Percentiles rank a stretch among this genome's conserved stretches.
Conservation (phyloP, 2,888 invertebrate species). For the Drosophila lutescens region DNA sequence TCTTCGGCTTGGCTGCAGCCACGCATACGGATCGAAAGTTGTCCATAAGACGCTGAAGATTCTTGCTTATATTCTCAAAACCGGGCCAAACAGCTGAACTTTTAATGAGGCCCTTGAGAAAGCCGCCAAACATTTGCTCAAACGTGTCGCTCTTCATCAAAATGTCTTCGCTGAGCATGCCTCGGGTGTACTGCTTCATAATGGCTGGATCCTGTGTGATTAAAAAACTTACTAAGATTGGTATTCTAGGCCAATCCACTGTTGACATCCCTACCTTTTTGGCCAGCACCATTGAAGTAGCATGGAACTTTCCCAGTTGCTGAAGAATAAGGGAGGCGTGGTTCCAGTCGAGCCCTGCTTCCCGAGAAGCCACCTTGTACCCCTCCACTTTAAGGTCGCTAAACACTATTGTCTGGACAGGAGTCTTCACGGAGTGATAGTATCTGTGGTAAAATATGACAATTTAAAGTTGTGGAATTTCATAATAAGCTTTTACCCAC, state of each 20-base stretch:
- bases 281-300: constrained; percentile 85
- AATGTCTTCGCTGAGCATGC: constrained; percentile 63
- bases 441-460: constrained; percentile 51
- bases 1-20: constrained; percentile 53
- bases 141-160: constrained; percentile 58
- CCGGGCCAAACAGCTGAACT: no score
- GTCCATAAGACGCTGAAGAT: constrained; percentile 67
- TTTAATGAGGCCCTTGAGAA: no score
- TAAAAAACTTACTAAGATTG: background rate
- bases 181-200: constrained; percentile 52
- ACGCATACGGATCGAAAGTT: constrained; percentile 58
- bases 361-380: constrained; percentile 85
- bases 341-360: constrained; percentile 85
- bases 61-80: constrained; percentile 83
- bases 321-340: constrained; percentile 85
- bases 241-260: background rate
- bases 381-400: constrained; percentile 85
- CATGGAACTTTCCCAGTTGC: constrained; percentile 86
- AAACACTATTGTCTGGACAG: constrained; percentile 83
- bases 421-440: constrained; percentile 69
- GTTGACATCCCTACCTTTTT: constrained; percentile 83
- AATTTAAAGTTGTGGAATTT: background rate
- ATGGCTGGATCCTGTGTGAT: constrained; percentile 59
- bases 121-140: constrained; percentile 69
- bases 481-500: constrained; percentile 31